These are phyloP conservation scores for Taenioides sp. DNA, from an alignment of 2,797 vertebrate species.

Conservation along the genomic window DNA sequence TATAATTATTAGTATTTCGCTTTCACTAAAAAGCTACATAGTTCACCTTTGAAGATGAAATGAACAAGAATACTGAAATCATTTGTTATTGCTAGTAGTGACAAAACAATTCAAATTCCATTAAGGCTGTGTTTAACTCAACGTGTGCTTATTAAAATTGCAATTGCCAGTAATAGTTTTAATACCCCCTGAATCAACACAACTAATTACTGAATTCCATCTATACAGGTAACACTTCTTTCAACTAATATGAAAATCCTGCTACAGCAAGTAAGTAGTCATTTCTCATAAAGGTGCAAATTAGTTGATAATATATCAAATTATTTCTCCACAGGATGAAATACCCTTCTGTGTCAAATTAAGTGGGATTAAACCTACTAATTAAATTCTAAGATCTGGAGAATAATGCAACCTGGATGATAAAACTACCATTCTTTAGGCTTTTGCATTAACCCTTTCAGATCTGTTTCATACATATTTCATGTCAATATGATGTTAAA, in stretches of 20 bases:
- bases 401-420: background rate
- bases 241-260: background rate
- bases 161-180: background rate
- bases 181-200: background rate
- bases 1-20: no score
- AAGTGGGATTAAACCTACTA: background rate
- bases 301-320: constrained; percentile 4
- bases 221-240: no score
- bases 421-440: no score
- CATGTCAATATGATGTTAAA: constrained; percentile 31
- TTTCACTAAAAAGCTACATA: no score
- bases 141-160: background rate
- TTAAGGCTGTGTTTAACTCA: background rate
- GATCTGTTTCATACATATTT: background rate
- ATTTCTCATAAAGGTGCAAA: constrained; percentile 10
- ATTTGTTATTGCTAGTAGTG: background rate
- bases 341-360: background rate
- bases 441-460: background rate
- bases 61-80: background rate
- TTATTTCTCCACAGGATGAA: background rate
- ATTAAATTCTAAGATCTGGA: background rate
- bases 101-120: background rate
- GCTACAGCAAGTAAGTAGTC: background rate
- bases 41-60: no score
- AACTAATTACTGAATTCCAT: background rate